Percentiles rank a stretch among this genome's conserved stretches.
phyloP scores from a whole-genome alignment of 2,888 invertebrate genomes.

The Spodoptera exigua region DNA sequence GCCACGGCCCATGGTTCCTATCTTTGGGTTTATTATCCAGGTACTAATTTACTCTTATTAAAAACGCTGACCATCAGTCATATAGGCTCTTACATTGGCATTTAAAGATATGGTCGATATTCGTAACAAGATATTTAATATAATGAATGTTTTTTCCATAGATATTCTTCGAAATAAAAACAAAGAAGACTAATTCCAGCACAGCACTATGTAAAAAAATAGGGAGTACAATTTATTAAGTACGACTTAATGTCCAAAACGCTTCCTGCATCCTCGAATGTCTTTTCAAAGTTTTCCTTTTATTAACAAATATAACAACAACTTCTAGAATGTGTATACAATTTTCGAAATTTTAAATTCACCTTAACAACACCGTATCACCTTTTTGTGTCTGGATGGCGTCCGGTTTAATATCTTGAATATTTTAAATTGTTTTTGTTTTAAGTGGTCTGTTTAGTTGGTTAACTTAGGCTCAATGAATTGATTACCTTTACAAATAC shows the following conservation, averaged over 20 bases:
- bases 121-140: too few relatives aligned
- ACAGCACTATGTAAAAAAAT: too few relatives aligned
- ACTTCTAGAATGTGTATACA: slow-evolving; percentile 35
- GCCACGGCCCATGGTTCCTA: neutral
- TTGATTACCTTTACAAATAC: slow-evolving; percentile 2
- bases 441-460: slow-evolving; percentile 13
- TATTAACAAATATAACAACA: slow-evolving; percentile 33
- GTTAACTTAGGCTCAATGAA: slow-evolving; percentile 1
- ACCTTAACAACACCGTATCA: slow-evolving; percentile 24
- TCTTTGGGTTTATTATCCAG: slow-evolving; percentile 9
- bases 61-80: too few relatives aligned
- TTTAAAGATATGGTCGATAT: too few relatives aligned
- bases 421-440: slow-evolving; percentile 30
- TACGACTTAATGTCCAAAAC: slow-evolving; percentile 35
- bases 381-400: slow-evolving; percentile 36
- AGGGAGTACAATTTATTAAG: slow-evolving; percentile 26
- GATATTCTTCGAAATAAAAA: too few relatives aligned
- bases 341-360: slow-evolving; percentile 16
- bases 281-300: slow-evolving; percentile 52
- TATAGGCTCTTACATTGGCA: too few relatives aligned
- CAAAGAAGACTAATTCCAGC: too few relatives aligned
- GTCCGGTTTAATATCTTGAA: slow-evolving; percentile 37
- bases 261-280: slow-evolving; percentile 38
- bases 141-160: too few relatives aligned
- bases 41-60: neutral